A percentile compares a stretch with the other conserved stretches of the same genome.
phyloP scores from a whole-genome alignment of 2,888 invertebrate species.

The Rhamphomyia laevipes region DNA sequence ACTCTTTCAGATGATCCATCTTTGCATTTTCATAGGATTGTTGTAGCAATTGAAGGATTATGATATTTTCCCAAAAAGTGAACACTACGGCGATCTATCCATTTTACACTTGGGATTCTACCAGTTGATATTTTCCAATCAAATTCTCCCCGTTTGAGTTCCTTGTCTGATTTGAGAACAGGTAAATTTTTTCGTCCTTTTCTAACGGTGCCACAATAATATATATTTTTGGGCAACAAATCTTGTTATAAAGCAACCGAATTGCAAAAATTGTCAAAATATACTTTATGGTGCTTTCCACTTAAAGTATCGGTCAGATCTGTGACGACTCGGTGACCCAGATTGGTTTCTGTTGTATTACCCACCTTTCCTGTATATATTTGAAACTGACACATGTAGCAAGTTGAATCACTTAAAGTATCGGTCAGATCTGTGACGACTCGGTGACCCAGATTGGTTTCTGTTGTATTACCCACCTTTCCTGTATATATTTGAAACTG shows the following conservation, averaged over 20 bases:
- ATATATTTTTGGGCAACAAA: constrained; percentile 4
- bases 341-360: too few species aligned
- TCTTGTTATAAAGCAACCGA: constrained; percentile 2
- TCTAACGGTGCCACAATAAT: constrained; percentile 5
- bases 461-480: constrained; percentile 26
- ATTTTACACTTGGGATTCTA: constrained; percentile 7
- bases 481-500: constrained; percentile 24
- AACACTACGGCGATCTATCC: constrained; percentile 2
- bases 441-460: constrained; percentile 18
- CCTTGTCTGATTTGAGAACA: neutral
- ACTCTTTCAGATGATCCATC: neutral
- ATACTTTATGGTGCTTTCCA: constrained; percentile 2
- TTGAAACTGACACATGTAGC: too few species aligned
- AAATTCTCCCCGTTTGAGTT: neutral
- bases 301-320: too few species aligned
- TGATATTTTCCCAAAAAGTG: neutral
- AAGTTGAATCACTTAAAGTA: too few species aligned
- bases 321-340: too few species aligned
- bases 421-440: constrained; percentile 5
- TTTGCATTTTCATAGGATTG: neutral
- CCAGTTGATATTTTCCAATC: constrained; percentile 4
- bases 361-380: too few species aligned
- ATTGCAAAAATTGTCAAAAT: constrained; percentile 8
- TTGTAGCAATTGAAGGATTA: neutral
- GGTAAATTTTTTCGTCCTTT: constrained; percentile 5